phyloP scores from a whole-genome alignment of 2,888 invertebrate species.

The Eupelmus urozonus region DNA sequence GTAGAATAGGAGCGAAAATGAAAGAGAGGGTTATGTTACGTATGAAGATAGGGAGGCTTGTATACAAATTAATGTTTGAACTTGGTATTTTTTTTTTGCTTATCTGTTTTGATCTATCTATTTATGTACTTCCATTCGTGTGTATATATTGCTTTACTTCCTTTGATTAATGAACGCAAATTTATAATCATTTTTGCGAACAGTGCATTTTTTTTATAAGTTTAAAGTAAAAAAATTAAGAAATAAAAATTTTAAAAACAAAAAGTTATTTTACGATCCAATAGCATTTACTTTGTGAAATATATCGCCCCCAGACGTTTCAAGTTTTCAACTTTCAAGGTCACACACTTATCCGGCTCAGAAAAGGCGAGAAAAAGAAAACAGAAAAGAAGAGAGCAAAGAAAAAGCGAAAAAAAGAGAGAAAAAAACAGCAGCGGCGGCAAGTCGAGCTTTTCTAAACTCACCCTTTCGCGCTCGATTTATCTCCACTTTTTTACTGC shows the following conservation, averaged over 20 bases:
- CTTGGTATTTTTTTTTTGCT: too few species aligned
- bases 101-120: background rate
- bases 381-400: background rate
- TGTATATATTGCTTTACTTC: background rate
- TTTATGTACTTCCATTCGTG: background rate
- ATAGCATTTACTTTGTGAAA: too few species aligned
- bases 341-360: background rate
- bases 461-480: slow-evolving; percentile 40
- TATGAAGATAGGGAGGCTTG: too few species aligned
- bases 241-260: too few species aligned
- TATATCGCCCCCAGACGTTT: too few species aligned
- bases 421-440: background rate
- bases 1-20: too few species aligned
- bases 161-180: too few species aligned
- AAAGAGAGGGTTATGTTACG: too few species aligned
- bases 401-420: background rate
- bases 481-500: slow-evolving; percentile 35
- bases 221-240: too few species aligned
- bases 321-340: background rate
- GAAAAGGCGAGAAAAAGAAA: background rate
- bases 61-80: background rate
- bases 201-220: too few species aligned
- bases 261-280: too few species aligned
- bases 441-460: background rate
- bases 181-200: too few species aligned